phyloP scores from a whole-genome alignment of 1,140 invertebrate species.

The Himalopsyche phryganea region DNA sequence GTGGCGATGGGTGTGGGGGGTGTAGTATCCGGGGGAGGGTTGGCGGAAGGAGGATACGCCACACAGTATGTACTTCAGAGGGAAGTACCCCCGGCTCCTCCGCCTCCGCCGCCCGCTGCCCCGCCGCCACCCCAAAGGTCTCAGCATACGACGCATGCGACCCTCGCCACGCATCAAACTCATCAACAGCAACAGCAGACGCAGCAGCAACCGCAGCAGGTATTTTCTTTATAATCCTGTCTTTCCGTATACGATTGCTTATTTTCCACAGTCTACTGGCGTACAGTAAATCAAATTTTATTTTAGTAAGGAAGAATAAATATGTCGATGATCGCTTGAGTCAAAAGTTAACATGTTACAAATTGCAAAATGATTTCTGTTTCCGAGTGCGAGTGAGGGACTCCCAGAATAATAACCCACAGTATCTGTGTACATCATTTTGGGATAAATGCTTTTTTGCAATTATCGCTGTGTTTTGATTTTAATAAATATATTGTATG shows the following conservation, averaged over 20 bases:
- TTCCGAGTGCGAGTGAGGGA: too few species aligned
- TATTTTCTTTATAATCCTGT: not conserved
- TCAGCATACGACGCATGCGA: conserved; percentile 38
- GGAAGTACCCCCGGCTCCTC: conserved; percentile 40
- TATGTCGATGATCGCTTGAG: too few species aligned
- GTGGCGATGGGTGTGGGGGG: conserved; percentile 21
- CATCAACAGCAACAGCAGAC: conserved; percentile 41
- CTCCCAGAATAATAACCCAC: too few species aligned
- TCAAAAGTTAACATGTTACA: too few species aligned
- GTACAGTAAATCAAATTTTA: conserved; percentile 1
- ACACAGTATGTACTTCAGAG: conserved; percentile 24
- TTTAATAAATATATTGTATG: too few species aligned
- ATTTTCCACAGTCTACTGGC: too few species aligned
- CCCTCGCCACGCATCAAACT: conserved; percentile 31
- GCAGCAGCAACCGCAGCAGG: conserved; percentile 11
- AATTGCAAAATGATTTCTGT: too few species aligned
- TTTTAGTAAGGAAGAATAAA: too few species aligned
- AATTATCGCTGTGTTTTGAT: too few species aligned
- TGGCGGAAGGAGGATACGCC: not conserved
- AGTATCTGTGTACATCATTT: too few species aligned
- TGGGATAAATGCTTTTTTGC: too few species aligned
- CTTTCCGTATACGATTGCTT: not conserved
- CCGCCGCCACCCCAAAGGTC: conserved; percentile 29
- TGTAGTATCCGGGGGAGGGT: conserved; percentile 4
- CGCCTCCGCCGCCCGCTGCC: conserved; percentile 40